Evolutionary conservation across 1,140 invertebrate species (phyloP).

Genomic region (Tyrophagus putrescentiae): DNA sequence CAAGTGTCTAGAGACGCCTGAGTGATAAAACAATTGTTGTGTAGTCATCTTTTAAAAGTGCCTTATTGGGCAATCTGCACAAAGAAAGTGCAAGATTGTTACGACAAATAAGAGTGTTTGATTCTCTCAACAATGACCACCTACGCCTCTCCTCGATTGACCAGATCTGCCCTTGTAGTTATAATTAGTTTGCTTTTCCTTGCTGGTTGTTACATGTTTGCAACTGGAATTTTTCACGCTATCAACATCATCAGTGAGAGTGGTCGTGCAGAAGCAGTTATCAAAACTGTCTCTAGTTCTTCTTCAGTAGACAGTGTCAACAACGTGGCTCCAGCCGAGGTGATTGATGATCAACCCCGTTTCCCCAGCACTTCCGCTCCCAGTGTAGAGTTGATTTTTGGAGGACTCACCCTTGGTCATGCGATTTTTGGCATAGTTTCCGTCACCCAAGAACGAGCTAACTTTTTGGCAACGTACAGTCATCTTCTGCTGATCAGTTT

Average conservation of each 20-base stretch:
- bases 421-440: neutral
- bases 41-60: too few relatives aligned
- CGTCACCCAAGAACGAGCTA: neutral
- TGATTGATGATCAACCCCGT: neutral
- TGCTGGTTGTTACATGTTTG: neutral
- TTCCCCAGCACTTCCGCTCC: conserved; percentile 11
- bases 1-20: too few relatives aligned
- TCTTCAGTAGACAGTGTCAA: neutral
- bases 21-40: too few relatives aligned
- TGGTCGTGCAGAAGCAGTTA: too few relatives aligned
- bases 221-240: neutral
- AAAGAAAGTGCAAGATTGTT: too few relatives aligned
- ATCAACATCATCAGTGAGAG: neutral
- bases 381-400: conserved; percentile 12
- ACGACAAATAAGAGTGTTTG: too few relatives aligned
- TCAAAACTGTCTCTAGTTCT: too few relatives aligned
- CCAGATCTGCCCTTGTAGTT: neutral
- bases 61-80: too few relatives aligned
- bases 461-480: neutral
- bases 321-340: neutral
- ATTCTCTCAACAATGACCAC: conserved; percentile 16
- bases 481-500: neutral
- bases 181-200: neutral
- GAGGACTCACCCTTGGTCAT: neutral
- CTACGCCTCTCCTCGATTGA: conserved; percentile 6